Conservation (phyloP, 2,888 invertebrate genomes). For the Idaea dimidiata region DNA sequence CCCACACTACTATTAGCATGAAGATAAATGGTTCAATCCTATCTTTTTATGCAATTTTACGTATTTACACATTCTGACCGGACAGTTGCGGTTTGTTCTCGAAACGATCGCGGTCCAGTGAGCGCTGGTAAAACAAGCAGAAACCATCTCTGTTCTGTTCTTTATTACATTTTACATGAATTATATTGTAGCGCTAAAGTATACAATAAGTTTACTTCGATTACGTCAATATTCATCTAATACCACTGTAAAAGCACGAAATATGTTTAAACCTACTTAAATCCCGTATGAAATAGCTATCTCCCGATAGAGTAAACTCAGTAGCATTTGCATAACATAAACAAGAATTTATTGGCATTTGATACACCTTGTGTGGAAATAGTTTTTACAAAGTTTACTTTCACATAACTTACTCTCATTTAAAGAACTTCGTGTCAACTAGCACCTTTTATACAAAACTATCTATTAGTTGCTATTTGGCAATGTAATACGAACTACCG, state of each 20-base stretch:
- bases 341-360: slow-evolving; percentile 13
- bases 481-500: slow-evolving; percentile 56
- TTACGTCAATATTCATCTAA: not conserved
- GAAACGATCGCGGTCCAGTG: not conserved
- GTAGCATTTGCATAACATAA: slow-evolving; percentile 8
- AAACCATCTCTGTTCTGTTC: no score
- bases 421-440: not conserved
- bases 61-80: not conserved
- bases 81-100: not conserved
- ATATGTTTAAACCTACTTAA: not conserved
- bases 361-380: slow-evolving; percentile 37
- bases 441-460: not conserved
- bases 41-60: no score
- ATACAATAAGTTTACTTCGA: not conserved
- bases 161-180: no score
- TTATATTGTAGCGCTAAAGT: no score
- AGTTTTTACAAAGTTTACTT: slow-evolving; percentile 43
- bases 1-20: no score
- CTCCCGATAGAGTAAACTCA: not conserved
- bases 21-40: no score
- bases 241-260: not conserved
- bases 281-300: not conserved
- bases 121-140: no score
- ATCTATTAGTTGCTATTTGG: not conserved
- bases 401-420: slow-evolving; percentile 4